Evolutionary conservation across 2,113 vertebrate species (phyloP), one percentile per base, ranked within the genome.

Genomic region (Polyodon spathula): DNA sequence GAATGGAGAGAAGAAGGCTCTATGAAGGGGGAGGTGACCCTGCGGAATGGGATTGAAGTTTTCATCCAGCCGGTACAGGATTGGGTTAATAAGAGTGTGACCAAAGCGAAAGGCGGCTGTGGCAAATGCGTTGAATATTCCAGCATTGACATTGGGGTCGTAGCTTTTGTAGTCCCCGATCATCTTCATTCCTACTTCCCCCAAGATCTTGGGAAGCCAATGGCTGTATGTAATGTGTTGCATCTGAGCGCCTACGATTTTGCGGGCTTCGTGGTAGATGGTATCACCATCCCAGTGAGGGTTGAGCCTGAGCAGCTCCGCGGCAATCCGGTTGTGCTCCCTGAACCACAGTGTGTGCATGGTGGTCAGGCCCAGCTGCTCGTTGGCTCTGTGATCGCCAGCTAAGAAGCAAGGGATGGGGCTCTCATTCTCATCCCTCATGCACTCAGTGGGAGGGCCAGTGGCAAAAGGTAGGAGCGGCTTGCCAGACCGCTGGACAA

Each of bases 261-360:
- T 99, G 12, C 95, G 84, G 15, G 95, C 85, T 78, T 99, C 96
- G 0, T 99, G 90, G 82, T 98, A 99, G 71, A 99, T 87, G 65
- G 94, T 98, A 81, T 99, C 95, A 0, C 96, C 94, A 1, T 98
- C 95, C 96, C 96, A 99, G 72, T 99, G 96, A 0, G 95, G 93
- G 76, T 99, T 99, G 42, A 98, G 82, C 53, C 83, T 78, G 56
- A 99, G 85, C 11, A 99, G 75, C 74, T 94, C 93, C 0, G 90
- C 76, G 0, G 96, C 95, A 6, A 99, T 76, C 60, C 94, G 90
- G 74, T 99, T 99, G 79, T 99, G 96, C 60, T 99, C 96, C 9
- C 96, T 86, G 72, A 99, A 92, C 95, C 95, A 99, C 46, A 96
- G 66, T 0, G 95, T 99, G 75, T 99, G 96, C 92, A 98, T 96